These are phyloP conservation scores for Aphelinus atriplicis DNA, from an alignment of 1,140 invertebrate species.

Conservation along the genomic window DNA sequence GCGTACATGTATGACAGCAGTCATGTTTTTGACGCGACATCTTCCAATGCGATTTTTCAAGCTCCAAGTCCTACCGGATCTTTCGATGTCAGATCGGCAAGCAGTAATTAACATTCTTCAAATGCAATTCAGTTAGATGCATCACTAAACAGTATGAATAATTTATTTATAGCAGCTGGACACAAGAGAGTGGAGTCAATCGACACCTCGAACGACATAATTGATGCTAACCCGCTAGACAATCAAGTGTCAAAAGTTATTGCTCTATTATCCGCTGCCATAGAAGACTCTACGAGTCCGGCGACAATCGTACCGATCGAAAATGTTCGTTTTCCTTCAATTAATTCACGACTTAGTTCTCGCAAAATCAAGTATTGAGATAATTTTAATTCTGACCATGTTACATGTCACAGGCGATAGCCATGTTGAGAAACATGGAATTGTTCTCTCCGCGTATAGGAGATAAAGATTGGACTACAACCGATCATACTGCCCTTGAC, in stretches of 20 bases:
- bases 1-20: constrained; percentile 74
- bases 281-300: constrained; percentile 78
- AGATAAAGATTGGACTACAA: constrained; percentile 74
- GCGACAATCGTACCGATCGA: constrained; percentile 76
- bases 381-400: too few relatives aligned
- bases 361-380: too few relatives aligned
- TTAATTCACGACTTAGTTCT: neutral
- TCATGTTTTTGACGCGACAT: neutral
- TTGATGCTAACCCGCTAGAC: too few relatives aligned
- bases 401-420: too few relatives aligned
- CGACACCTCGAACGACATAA: too few relatives aligned
- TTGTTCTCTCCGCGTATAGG: constrained; percentile 88
- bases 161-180: too few relatives aligned
- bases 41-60: constrained; percentile 8
- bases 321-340: constrained; percentile 59
- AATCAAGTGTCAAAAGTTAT: constrained; percentile 92
- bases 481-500: constrained; percentile 88
- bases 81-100: too few relatives aligned
- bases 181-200: too few relatives aligned
- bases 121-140: too few relatives aligned
- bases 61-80: too few relatives aligned
- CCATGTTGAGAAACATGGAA: constrained; percentile 85
- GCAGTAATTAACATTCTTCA: too few relatives aligned
- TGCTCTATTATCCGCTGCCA: constrained; percentile 78
- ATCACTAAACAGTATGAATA: too few relatives aligned